Conservation (phyloP, 2,113 vertebrate genomes). For the Rhabdornis inornatus region DNA sequence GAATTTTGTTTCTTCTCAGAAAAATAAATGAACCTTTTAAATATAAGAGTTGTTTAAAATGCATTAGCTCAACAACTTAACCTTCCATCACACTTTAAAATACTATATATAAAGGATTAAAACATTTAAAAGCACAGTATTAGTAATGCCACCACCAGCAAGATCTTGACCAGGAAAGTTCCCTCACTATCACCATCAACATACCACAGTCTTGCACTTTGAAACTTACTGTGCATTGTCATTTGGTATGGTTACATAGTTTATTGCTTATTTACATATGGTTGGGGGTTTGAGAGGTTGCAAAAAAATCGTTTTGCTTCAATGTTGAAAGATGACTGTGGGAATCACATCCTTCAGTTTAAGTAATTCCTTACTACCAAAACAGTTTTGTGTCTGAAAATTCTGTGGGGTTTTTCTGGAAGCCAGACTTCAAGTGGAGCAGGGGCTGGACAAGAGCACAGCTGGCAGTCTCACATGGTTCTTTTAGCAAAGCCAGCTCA, state of each 20-base stretch:
- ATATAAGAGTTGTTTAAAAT: background rate
- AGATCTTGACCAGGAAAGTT: background rate
- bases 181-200: background rate
- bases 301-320: background rate
- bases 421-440: background rate
- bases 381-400: background rate
- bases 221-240: background rate
- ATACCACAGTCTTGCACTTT: background rate
- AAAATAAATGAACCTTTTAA: background rate
- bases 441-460: background rate
- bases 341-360: background rate
- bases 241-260: background rate
- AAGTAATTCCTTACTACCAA: background rate
- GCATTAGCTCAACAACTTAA: background rate
- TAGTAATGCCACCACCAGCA: background rate
- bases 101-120: background rate
- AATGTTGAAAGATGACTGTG: background rate
- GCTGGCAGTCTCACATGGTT: fast-evolving
- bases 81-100: background rate
- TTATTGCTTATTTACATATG: background rate
- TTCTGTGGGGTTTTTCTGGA: background rate
- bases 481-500: background rate
- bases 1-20: background rate
- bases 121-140: background rate
- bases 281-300: background rate